A percentile compares a stretch with the other conserved stretches of the same genome.
phyloP scores from a whole-genome alignment of 2,113 vertebrate genomes.

The Pionites leucogaster region DNA sequence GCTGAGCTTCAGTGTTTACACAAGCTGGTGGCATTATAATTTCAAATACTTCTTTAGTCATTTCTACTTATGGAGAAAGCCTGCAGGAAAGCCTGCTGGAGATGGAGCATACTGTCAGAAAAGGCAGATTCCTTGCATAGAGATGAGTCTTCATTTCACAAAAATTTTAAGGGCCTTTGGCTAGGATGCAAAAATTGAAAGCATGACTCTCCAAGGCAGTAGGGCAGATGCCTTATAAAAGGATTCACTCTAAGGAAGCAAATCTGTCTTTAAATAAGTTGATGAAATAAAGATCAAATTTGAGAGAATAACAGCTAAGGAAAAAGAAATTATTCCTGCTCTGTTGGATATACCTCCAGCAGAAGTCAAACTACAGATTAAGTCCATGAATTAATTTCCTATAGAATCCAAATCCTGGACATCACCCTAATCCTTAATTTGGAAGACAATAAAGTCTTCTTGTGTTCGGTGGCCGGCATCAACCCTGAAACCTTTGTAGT shows the following conservation, averaged over 20 bases:
- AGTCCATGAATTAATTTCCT: background rate
- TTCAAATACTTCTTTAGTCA: constrained; percentile 7
- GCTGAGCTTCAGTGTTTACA: background rate
- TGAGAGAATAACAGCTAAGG: background rate
- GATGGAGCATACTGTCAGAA: background rate
- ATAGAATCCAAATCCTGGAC: background rate
- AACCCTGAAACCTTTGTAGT: background rate
- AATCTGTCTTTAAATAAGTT: background rate
- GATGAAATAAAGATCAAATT: background rate
- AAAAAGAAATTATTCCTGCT: background rate
- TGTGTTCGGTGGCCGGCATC: background rate
- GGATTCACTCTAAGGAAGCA: background rate
- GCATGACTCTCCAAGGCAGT: background rate
- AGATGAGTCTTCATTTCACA: background rate
- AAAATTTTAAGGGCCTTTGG: background rate
- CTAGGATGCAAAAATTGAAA: background rate
- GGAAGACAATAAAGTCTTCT: background rate
- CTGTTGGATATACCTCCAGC: background rate
- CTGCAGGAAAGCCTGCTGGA: background rate
- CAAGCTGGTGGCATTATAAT: background rate
- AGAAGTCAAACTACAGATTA: background rate
- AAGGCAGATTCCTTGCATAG: background rate
- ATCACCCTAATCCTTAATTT: background rate
- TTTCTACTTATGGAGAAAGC: constrained; percentile 12
- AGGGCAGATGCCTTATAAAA: background rate